These are phyloP conservation scores for Hydrocynus forskahlii DNA, from an alignment of 2,797 vertebrate species.

Conservation along the genomic window DNA sequence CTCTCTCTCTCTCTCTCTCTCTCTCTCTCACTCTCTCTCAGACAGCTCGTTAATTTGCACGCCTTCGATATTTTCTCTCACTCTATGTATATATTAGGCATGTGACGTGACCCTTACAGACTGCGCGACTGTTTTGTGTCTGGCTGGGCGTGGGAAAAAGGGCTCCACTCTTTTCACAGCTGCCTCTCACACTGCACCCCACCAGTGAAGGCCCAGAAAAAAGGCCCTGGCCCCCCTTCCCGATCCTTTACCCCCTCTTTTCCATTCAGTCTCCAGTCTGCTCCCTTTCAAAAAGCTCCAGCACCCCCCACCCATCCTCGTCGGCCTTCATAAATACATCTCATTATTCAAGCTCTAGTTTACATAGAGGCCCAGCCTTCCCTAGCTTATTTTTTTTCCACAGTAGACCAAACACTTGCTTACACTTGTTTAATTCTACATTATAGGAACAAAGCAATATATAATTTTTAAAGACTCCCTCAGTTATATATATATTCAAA, in stretches of 20 bases:
- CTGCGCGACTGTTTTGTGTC: constrained; percentile 82
- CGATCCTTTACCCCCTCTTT: constrained; percentile 62
- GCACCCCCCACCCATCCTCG: constrained; percentile 58
- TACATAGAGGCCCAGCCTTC: constrained; percentile 81
- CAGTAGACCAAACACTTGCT: constrained; percentile 15
- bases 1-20: constrained; percentile 25
- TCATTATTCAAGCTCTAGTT: constrained; percentile 85
- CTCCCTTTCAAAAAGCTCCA: constrained; percentile 77
- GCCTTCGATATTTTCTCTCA: constrained; percentile 67
- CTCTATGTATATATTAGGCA: constrained; percentile 82
- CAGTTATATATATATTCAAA: too few species aligned
- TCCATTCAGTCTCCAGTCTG: constrained; percentile 78
- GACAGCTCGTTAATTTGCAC: constrained; percentile 83
- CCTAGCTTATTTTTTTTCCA: constrained; percentile 59
- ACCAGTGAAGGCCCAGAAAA: constrained; percentile 76
- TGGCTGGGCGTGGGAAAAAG: constrained; percentile 94
- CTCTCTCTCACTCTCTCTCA: constrained; percentile 51
- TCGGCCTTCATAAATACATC: constrained; percentile 85
- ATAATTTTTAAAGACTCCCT: background rate
- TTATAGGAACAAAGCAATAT: background rate
- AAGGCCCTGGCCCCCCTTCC: constrained; percentile 49
- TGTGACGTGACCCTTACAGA: constrained; percentile 87
- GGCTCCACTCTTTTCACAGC: constrained; percentile 91
- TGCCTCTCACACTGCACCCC: constrained; percentile 82
- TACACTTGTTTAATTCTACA: background rate